phyloP scores from a whole-genome alignment of 2,888 invertebrate genomes.

The Amaurobius ferox region DNA sequence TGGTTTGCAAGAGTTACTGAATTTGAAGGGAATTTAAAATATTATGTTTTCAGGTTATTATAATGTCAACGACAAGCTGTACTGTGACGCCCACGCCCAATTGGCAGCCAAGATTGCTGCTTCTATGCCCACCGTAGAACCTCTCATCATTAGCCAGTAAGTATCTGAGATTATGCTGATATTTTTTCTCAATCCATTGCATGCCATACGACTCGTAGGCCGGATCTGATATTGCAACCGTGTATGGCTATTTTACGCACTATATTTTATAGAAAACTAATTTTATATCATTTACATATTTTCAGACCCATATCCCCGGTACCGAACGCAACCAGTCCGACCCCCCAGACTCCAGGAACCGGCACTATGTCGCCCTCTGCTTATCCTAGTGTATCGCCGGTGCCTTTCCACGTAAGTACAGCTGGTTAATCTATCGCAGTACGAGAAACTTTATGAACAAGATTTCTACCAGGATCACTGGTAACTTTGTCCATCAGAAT shows the following conservation, averaged over 20 bases:
- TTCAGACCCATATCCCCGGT: constrained; percentile 29
- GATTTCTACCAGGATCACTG: too few species aligned
- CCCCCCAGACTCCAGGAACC: constrained; percentile 48
- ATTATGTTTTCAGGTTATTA: constrained; percentile 84
- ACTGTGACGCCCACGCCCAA: constrained; percentile 95
- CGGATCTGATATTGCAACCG: too few species aligned
- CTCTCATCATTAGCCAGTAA: constrained; percentile 63
- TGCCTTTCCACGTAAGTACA: constrained; percentile 68
- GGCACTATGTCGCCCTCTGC: constrained; percentile 56
- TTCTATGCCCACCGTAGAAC: constrained; percentile 60
- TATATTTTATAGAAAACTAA: too few species aligned
- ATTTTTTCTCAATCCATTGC: too few species aligned
- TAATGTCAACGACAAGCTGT: constrained; percentile 95
- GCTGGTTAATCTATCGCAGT: too few species aligned
- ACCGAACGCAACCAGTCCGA: constrained; percentile 32
- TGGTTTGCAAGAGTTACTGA: too few species aligned
- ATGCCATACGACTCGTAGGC: too few species aligned
- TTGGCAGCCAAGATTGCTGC: constrained; percentile 73
- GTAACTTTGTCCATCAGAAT: too few species aligned
- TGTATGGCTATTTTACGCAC: too few species aligned
- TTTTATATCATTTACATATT: background rate
- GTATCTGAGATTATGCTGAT: background rate
- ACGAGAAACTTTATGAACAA: too few species aligned
- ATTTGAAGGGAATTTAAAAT: too few species aligned
- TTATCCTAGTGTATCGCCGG: constrained; percentile 59